Evolutionary conservation across 2,113 vertebrate genomes (phyloP), one percentile per base, ranked within the genome.

Genomic region (Grammomys surdaster): DNA sequence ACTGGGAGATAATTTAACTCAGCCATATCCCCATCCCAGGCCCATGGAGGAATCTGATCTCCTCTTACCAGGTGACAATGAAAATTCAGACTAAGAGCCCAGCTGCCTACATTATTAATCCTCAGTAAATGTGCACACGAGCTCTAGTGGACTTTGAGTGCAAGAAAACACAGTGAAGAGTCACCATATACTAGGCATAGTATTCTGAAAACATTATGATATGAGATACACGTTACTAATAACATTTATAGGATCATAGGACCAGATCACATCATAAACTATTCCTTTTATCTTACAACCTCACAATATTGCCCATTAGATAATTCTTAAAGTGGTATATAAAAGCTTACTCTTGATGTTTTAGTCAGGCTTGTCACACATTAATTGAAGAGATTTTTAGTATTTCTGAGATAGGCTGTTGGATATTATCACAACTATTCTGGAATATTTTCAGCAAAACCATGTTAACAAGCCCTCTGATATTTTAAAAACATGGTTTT

Each of bases 321-420:
- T 14, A 86, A 60, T 77, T 91, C 82, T 26, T 48, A 70, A 92
- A 91, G 73, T n/a, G 80, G 6, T 78, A 2, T 82, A 67, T 60
- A n/a, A 92, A 92, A 88, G 7, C 22, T 90, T 94, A 33, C 36
- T 96, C 88, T 48, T 89, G 67, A 88, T 92, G 73, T 58, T 94
- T 93, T 56, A 73, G 65, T 96, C 60, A 96, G 58, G 7, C 70
- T 89, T 90, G 67, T 90, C 63, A 92, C 80, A 91, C 6, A 70
- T 84, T 94, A 92, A 56, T 54, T 65, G 78, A 89, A 87, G 88
- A 89, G 48, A 90, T 94, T 94, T 76, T 81, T 95, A 93, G 94
- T 95, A 96, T 93, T 95, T 97, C 56, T 33, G 65, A 72, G 80
- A 88, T 96, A 94, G 58, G 22, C 10, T 93, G 19, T 65, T 70